Conservation (phyloP, 2,113 vertebrate species). For the Epinephelus cyanopodus region DNA sequence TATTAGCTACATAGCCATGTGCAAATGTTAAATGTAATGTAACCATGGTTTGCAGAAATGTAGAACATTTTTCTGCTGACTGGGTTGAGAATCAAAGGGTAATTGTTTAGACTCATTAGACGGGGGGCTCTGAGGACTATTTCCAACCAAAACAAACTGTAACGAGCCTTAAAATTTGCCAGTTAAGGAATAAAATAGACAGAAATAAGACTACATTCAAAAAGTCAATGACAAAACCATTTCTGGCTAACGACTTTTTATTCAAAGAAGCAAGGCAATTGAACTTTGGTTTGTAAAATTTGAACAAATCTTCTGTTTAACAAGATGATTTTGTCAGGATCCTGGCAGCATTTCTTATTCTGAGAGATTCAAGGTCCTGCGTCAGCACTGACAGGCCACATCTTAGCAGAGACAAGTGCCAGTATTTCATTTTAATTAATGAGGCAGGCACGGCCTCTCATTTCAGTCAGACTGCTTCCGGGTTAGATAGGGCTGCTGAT, state of each 20-base stretch:
- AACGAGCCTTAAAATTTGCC: not conserved
- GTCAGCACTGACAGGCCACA: slow-evolving; percentile 3
- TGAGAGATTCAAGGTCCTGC: slow-evolving; percentile 9
- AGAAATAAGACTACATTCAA: slow-evolving; percentile 12
- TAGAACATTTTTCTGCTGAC: no score
- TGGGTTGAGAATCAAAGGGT: no score
- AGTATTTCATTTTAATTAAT: slow-evolving; percentile 32
- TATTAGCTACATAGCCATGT: no score
- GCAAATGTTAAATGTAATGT: no score
- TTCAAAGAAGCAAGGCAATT: slow-evolving; percentile 4
- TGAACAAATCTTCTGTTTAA: slow-evolving; percentile 14
- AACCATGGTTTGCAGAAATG: no score
- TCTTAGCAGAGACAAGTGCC: slow-evolving; percentile 3
- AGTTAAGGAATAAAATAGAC: not conserved
- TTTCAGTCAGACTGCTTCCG: slow-evolving; percentile 31
- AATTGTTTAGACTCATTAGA: no score
- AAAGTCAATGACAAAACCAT: not conserved
- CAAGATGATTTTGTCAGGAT: slow-evolving; percentile 35
- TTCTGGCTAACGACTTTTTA: not conserved
- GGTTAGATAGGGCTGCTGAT: slow-evolving; percentile 18
- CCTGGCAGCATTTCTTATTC: slow-evolving; percentile 20
- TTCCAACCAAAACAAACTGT: not conserved
- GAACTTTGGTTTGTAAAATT: not conserved
- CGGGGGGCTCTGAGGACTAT: no score
- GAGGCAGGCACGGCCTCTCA: slow-evolving; percentile 23